Conservation (phyloP, 2,113 vertebrate genomes). For the Genyomyrus donnyi region DNA sequence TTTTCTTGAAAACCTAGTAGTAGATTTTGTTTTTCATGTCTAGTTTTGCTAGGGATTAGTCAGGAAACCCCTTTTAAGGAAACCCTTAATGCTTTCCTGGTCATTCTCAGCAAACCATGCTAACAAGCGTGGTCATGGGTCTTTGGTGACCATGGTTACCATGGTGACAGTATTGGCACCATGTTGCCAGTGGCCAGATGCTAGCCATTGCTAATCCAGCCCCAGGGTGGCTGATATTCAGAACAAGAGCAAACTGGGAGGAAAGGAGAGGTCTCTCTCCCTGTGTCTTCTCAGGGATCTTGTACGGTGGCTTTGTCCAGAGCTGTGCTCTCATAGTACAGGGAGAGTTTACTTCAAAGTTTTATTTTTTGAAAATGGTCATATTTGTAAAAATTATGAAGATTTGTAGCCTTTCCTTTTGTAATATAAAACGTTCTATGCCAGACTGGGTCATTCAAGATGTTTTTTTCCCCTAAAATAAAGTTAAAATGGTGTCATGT, state of each 20-base stretch:
- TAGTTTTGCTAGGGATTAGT: neutral
- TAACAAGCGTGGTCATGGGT: neutral
- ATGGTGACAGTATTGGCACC: neutral
- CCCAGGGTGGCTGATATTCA: neutral
- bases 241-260: neutral
- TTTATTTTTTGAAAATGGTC: constrained; percentile 75
- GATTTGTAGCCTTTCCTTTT: constrained; percentile 78
- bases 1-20: neutral
- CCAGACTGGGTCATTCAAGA: constrained; percentile 61
- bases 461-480: constrained; percentile 59
- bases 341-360: constrained; percentile 72
- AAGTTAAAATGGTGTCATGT: constrained; percentile 48
- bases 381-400: constrained; percentile 78
- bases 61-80: neutral
- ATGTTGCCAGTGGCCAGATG: neutral
- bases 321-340: constrained; percentile 72
- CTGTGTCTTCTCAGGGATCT: constrained; percentile 75
- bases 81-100: neutral
- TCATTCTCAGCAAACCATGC: neutral
- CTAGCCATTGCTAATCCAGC: neutral
- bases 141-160: neutral
- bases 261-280: constrained; percentile 47
- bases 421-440: constrained; percentile 49
- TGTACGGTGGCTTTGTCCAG: constrained; percentile 61
- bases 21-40: neutral